Percentiles rank a stretch among this genome's conserved stretches.
Evolutionary conservation across 2,888 invertebrate species (phyloP).

Genomic region (Glyphotaelius pellucidus): DNA sequence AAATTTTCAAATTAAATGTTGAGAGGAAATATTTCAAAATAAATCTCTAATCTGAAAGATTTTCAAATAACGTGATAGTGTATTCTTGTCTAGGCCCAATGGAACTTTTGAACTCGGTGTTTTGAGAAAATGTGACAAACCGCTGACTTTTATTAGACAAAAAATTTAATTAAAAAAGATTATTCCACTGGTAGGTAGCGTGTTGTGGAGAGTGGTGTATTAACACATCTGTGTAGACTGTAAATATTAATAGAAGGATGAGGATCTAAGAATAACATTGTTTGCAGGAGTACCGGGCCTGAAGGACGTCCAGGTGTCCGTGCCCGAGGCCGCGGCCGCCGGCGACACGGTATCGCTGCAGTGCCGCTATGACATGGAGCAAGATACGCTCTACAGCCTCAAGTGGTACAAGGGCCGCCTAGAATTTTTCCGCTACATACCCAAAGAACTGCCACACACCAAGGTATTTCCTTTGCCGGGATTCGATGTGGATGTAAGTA

Average conservation of each 20-base stretch:
- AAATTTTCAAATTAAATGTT: too few relatives aligned
- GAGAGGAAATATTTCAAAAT: too few relatives aligned
- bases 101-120: too few relatives aligned
- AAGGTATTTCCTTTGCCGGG: constrained; percentile 84
- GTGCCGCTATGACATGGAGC: constrained; percentile 86
- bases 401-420: constrained; percentile 89
- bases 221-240: not conserved
- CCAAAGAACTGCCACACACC: constrained; percentile 87
- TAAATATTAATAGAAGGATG: not conserved
- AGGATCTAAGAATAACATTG: not conserved
- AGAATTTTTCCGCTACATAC: constrained; percentile 89
- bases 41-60: too few relatives aligned
- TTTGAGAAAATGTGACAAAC: not conserved
- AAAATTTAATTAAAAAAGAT: too few relatives aligned
- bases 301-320: constrained; percentile 83
- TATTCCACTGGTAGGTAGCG: not conserved
- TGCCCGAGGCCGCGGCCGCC: constrained; percentile 84
- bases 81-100: too few relatives aligned
- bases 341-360: constrained; percentile 85
- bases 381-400: constrained; percentile 86
- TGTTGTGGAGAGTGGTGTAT: not conserved
- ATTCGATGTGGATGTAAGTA: constrained; percentile 86
- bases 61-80: too few relatives aligned
- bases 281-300: constrained; percentile 79
- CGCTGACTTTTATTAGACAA: not conserved